A percentile compares a stretch with the other conserved stretches of the same genome.
These are phyloP conservation scores for Chesias legatella DNA, from an alignment of 2,888 invertebrate species.

Conservation along the genomic window DNA sequence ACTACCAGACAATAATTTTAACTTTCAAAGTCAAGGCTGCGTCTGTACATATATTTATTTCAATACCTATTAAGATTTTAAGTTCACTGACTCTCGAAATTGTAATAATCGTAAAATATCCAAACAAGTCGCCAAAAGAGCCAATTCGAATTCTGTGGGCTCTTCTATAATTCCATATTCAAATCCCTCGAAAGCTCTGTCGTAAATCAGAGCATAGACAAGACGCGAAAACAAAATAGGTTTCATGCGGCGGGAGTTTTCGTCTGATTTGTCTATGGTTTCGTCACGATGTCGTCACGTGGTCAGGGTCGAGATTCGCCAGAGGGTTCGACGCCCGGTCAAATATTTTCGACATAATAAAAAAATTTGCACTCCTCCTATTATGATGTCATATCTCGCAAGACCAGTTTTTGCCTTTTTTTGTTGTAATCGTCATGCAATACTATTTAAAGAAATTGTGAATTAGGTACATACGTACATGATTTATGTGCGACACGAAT, in stretches of 20 bases:
- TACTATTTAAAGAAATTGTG: constrained; percentile 11
- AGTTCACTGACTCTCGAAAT: constrained; percentile 15
- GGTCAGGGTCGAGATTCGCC: constrained; percentile 59
- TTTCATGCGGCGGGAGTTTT: constrained; percentile 35
- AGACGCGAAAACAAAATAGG: constrained; percentile 22
- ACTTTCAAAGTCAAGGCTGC: background rate
- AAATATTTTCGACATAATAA: constrained; percentile 62
- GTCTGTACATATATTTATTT: background rate
- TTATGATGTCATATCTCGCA: constrained; percentile 60
- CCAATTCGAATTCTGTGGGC: constrained; percentile 6
- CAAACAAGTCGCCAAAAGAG: constrained; percentile 5
- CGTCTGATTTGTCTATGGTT: constrained; percentile 39
- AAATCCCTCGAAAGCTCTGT: constrained; percentile 21
- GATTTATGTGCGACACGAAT: constrained; percentile 19
- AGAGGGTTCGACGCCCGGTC: constrained; percentile 64
- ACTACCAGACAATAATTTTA: no score
- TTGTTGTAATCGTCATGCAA: constrained; percentile 33
- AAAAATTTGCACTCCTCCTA: constrained; percentile 62
- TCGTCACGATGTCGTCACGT: constrained; percentile 50
- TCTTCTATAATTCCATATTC: constrained; percentile 14
- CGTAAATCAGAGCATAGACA: constrained; percentile 25
- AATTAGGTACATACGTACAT: constrained; percentile 10
- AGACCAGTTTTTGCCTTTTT: constrained; percentile 43
- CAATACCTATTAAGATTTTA: background rate
- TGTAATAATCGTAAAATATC: constrained; percentile 11